Base-by-base conservation (phyloP, 2,113 vertebrate genomes). In the Zosterops lateralis region DNA sequence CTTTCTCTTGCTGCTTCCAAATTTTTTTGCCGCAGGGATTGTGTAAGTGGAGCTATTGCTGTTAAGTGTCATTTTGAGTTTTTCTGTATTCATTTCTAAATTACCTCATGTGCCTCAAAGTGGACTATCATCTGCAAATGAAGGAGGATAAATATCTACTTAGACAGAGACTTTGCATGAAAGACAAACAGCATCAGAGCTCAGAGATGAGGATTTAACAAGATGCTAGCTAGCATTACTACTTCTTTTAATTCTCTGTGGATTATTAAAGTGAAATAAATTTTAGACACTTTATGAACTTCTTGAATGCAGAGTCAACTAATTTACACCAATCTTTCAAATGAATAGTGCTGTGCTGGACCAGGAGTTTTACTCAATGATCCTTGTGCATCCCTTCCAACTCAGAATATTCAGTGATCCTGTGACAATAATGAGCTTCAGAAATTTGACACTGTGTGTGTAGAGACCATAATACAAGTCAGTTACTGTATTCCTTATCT, bases 41-140 rank as follows among this genome's bases (percentile, higher is more conserved):
- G 25, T 79, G 20, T 44, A 72, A 92, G 58, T 81, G 58, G 42
- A 79, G 38, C 71, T 94, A 44, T 87, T 77, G 53, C 79, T 95
- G 87, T 66, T 91, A 92, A 88, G 66, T 78, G 72, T 94, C 57
- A 92, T 38, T 84, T 66, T 90, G 83, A 65, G 36, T 75, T 89
- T 92, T 95, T 88, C 73, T 87, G 34, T 85, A 38, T 73, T 85
- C 12, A 19, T 68, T 76, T 57, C 60, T 80, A 84, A 81, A 90
- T 61, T 92, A 53, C n/a, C 29, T 93, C 54, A 42, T 92, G 44
- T 82, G 38, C 57, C 88, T 91, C 83, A 60, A 91, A 94, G 78
- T 81, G 54, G 47, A 57, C 45, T 95, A 44, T 96, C 70, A 56
- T 68, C 85, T 94, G 45, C 83, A 47, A 87, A 87, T 82, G 81